These are phyloP conservation scores for Calameuta idolon DNA, from an alignment of 2,888 invertebrate species.

Conservation along the genomic window DNA sequence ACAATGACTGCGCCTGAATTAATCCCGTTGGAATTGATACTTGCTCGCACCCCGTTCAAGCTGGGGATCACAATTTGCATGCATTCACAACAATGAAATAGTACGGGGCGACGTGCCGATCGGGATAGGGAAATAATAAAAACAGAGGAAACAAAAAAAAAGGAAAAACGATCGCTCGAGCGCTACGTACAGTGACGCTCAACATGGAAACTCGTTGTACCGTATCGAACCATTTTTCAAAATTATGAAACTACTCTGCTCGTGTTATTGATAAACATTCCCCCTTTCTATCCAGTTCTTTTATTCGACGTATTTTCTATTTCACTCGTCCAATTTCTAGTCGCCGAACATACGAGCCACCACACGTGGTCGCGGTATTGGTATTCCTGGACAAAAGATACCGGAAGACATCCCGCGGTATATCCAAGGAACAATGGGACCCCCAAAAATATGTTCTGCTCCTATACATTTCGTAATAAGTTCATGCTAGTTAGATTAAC, in stretches of 20 bases:
- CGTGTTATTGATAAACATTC: neutral
- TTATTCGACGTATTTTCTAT: neutral
- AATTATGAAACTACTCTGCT: conserved; percentile 12
- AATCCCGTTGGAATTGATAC: conserved; percentile 57
- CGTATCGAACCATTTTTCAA: conserved; percentile 43
- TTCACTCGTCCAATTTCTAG: neutral
- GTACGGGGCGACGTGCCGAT: conserved; percentile 29
- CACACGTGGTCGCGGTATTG: neutral
- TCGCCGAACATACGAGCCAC: neutral
- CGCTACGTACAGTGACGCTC: conserved; percentile 1
- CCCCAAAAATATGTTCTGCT: neutral
- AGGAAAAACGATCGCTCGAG: conserved; percentile 6
- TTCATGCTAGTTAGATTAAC: neutral
- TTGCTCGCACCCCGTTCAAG: conserved; percentile 18
- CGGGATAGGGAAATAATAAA: conserved; percentile 18
- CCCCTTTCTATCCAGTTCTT: neutral
- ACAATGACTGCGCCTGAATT: conserved; percentile 56
- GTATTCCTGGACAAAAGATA: conserved; percentile 44
- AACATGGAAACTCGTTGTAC: conserved; percentile 37
- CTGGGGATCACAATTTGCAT: conserved; percentile 54
- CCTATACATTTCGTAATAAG: neutral
- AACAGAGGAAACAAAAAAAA: conserved; percentile 17
- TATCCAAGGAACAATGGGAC: conserved; percentile 4
- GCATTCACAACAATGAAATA: conserved; percentile 54
- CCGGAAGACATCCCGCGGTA: conserved; percentile 46